Percentiles rank a stretch among this genome's conserved stretches.
Evolutionary conservation across 2,797 vertebrate genomes (phyloP).

Genomic region (Amphiprion clarkii): DNA sequence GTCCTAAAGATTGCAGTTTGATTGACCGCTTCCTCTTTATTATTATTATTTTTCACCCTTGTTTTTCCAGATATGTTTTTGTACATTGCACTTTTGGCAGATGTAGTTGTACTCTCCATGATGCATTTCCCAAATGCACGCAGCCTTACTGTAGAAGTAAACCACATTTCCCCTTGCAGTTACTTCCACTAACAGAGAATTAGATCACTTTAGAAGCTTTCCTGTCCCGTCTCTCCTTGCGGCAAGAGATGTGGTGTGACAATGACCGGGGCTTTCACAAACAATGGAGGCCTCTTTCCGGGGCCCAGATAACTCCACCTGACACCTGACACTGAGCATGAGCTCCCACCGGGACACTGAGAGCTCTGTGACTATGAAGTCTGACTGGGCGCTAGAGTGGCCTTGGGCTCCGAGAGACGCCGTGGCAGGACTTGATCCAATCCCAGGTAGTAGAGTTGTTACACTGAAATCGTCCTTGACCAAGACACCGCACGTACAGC

Average conservation of each 20-base stretch:
- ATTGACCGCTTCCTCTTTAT: not conserved
- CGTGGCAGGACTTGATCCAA: conserved; percentile 52
- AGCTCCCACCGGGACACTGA: conserved; percentile 72
- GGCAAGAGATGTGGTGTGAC: conserved; percentile 75
- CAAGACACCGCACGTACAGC: conserved; percentile 27
- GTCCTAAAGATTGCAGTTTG: not conserved
- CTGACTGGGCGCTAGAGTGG: conserved; percentile 53
- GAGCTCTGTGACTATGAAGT: conserved; percentile 63
- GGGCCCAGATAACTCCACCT: conserved; percentile 73
- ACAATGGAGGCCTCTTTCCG: conserved; percentile 71
- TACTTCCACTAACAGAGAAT: conserved; percentile 68
- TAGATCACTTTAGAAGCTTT: conserved; percentile 71
- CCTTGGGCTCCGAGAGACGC: conserved; percentile 49
- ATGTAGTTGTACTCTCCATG: conserved; percentile 13
- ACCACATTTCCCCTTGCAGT: conserved; percentile 47
- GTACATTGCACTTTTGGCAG: conserved; percentile 15
- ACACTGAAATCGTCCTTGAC: conserved; percentile 41
- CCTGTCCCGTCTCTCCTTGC: conserved; percentile 71
- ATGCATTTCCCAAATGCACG: conserved; percentile 26
- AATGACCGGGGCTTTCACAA: conserved; percentile 79
- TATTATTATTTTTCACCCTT: not conserved
- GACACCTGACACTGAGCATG: conserved; percentile 83
- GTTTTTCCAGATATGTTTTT: conserved; percentile 1
- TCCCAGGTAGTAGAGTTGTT: conserved; percentile 53
- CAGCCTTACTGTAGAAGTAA: conserved; percentile 44